Base-by-base conservation (phyloP, 2,888 invertebrate species). In the Flexamia atlantica region DNA sequence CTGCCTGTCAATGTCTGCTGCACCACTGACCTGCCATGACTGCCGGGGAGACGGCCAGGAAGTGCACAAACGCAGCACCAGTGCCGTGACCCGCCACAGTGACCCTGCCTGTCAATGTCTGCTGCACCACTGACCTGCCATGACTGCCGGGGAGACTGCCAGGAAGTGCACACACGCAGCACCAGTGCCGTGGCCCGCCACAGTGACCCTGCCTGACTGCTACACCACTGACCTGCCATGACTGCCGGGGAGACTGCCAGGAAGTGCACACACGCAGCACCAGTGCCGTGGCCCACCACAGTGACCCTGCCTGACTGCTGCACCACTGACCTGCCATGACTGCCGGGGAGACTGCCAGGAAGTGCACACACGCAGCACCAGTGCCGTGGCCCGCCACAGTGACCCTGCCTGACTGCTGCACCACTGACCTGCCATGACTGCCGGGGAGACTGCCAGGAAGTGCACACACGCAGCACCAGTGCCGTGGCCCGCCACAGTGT, bases 401-500 rank as follows among this genome's bases (percentile, higher is more conserved):
- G 81, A 99, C 97, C 89, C 96, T 95, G 93, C 9, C 94, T 97
- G 85, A 50, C 12, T 17, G 4, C 50, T n/a, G n/a, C n/a, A n/a
- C 9, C 50, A 50, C 14, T 50, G 12, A 95, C 95, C 95, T 88
- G 95, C 94, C 92, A 96, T 95, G 88, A 98, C 97, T 82, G 98
- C 97, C 0, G 99, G 98, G 32, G 99, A 98, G 88, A 98, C 96
- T 95, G 99, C 97, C 85, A 99, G 94, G 90, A 99, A 97, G 91
- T 99, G 98, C 88, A 99, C 98, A 90, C 98, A 97, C 0, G 99
- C 98, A 0, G 99, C 99, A 0, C 99, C 99, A 1, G 97, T 96
- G 0, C 99, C 99, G 90, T 99, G 99, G 0, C 99, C 99, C 89
- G 98, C 95, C 82, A 99, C 92, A 0, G 99, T 99, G 81, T 99